Base-by-base conservation (phyloP, 1,140 invertebrate genomes). In the Drosophila sucinea region DNA sequence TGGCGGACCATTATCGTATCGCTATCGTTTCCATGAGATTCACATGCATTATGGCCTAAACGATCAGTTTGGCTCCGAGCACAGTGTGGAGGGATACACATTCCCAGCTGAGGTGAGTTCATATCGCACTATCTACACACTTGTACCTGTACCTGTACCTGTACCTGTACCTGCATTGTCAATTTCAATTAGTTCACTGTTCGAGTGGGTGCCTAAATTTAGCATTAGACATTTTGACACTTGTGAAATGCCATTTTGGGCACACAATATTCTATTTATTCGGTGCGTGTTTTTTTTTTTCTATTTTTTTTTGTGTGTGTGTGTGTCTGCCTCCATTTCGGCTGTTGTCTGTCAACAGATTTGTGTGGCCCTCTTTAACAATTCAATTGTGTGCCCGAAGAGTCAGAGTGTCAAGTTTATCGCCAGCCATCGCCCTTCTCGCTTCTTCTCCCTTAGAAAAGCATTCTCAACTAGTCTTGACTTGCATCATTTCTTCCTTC, bases 1-100 rank as follows among this genome's bases (percentile, higher is more conserved):
- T 0, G 97, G 97, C 0, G 98, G 98, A 2, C 98, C 98, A 3
- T 94, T 99, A 25, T 98, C 97, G 58, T 99, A 99, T 93, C 97
- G 96, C 75, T 99, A 99, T 93, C 96, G 98, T 93, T 96, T 98
- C 93, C 96, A 98, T 92, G 95, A 98, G 93, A 96, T 98, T 77
- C 96, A 97, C 93, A 95, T 98, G 84, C 96, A 98, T 91, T 98
- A 97, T 81, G 97, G 97, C 1, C 94, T 96, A 11, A 95, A 96
- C 76, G 96, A 97, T 93, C 95, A 96, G 77, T 95, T 95, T 70
- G 97, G 97, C 8, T 98, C 97, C 38, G 97, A 98, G 92, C 97
- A 98, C 92, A 96, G 96, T 27, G 96, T 98, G 89, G 97, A 98
- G 84, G 96, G 96, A 74, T 96, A 97, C 77, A 95, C 96, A 38